A percentile compares a stretch with the other conserved stretches of the same genome.
Conservation (phyloP, 2,888 invertebrate species). For the Amblyteles armatorius region DNA sequence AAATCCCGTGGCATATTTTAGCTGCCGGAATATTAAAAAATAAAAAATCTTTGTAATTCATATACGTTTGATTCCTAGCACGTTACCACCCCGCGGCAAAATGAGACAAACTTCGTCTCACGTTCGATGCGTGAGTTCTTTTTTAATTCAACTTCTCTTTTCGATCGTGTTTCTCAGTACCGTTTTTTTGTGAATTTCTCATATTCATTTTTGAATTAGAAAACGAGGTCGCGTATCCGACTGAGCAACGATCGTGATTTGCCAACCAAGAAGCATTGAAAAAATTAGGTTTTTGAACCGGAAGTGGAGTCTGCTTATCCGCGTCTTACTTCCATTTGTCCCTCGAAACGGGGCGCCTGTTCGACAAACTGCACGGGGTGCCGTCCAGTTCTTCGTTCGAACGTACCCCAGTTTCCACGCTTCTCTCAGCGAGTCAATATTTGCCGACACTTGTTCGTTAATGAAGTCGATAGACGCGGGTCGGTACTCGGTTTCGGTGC, state of each 20-base stretch:
- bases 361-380: neutral
- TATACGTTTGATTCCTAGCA: conserved; percentile 50
- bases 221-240: neutral
- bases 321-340: neutral
- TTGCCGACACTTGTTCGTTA: conserved; percentile 81
- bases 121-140: conserved; percentile 48
- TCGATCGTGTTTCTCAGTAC: conserved; percentile 18
- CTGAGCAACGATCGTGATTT: neutral
- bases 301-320: neutral
- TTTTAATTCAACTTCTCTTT: conserved; percentile 26
- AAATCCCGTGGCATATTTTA: conserved; percentile 43
- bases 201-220: neutral
- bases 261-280: neutral
- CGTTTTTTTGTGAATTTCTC: conserved; percentile 14
- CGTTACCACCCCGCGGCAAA: conserved; percentile 58
- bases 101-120: conserved; percentile 13
- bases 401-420: conserved; percentile 78
- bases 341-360: neutral
- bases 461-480: conserved; percentile 79
- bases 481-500: conserved; percentile 64
- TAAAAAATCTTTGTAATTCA: conserved; percentile 14
- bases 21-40: conserved; percentile 43
- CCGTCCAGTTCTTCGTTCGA: conserved; percentile 15
- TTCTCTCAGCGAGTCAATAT: conserved; percentile 79
- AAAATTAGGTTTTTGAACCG: neutral